Evolutionary conservation across 2,888 invertebrate genomes (phyloP), one percentile per base, ranked within the genome.

Genomic region (Alsophila aescularia): DNA sequence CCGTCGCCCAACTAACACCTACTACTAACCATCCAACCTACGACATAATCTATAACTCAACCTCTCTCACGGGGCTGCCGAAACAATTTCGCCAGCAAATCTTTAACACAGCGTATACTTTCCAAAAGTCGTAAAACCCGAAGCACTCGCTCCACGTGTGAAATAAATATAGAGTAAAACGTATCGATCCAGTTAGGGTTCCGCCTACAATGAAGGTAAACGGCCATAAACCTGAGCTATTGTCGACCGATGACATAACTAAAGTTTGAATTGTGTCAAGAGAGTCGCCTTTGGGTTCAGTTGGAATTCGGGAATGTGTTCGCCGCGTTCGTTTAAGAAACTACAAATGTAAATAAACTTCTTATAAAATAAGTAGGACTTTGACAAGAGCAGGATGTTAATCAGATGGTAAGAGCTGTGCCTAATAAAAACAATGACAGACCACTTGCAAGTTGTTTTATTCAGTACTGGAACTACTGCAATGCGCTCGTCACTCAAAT

Each of bases 141-240:
- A 32, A 48, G 42, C 37, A 13, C 27, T 40, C 49, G 27, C 13
- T 44, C 18, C 42, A 44, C 39, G 47, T 14, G 27, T 10, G 49
- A 40, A 43, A 54, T 49, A 54, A 49, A 49, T 44, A 49, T 15
- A n/a, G 43, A 24, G 41, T 35, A 8, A 45, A 36, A 24, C 37
- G 44, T 54, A 54, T 54, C 54, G 54, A 54, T 43, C 53, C 13
- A 0, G 36, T 24, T 16, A 37, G 31, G 24, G 40, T 29, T 31
- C 36, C 34, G 48, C 18, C 24, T 47, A 54, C 54, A 60, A 54
- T 56, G 49, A 57, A 60, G 52, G 62, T 59, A 62, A 62, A 48
- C 39, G 47, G 43, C 62, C 45, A 60, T 62, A 59, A 56, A 60
- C 42, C 56, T 55, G 48, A 52, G 35, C 55, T 55, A 58, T 62